phyloP scores from a whole-genome alignment of 2,797 vertebrate genomes.

The Cyprinella venusta region DNA sequence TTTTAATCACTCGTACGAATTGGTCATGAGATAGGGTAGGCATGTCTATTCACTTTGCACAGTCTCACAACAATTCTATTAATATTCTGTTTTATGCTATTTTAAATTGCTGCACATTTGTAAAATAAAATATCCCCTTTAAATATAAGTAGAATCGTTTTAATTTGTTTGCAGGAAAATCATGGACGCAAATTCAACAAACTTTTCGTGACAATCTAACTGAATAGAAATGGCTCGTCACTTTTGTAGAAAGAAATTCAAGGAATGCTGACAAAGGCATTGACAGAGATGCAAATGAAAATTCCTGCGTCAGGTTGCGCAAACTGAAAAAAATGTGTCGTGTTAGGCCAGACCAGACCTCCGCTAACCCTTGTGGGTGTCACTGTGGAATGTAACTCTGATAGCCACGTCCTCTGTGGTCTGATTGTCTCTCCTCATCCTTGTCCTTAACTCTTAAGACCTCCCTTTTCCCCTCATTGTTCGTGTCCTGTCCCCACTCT shows the following conservation, averaged over 20 bases:
- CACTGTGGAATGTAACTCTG: slow-evolving; percentile 48
- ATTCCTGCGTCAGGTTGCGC: slow-evolving; percentile 33
- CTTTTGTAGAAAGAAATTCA: slow-evolving; percentile 2
- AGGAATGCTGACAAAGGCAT: slow-evolving; percentile 8
- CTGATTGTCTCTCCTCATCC: slow-evolving; percentile 64
- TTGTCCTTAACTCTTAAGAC: slow-evolving; percentile 58
- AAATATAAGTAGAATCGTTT: not conserved
- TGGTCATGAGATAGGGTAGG: too few relatives aligned
- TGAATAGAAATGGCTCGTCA: slow-evolving; percentile 5
- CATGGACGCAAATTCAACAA: not conserved
- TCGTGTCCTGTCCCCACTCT: slow-evolving; percentile 62
- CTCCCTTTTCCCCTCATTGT: slow-evolving; percentile 64
- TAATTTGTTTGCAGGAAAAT: not conserved
- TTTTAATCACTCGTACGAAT: too few relatives aligned
- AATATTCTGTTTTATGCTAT: not conserved
- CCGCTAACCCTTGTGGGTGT: slow-evolving; percentile 18
- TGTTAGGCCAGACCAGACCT: slow-evolving; percentile 2
- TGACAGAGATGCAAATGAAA: slow-evolving; percentile 21
- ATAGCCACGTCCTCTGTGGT: slow-evolving; percentile 67
- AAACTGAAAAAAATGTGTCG: not conserved
- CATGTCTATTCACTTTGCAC: slow-evolving; percentile 48
- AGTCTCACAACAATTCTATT: not conserved
- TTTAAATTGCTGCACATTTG: not conserved
- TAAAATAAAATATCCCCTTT: not conserved
- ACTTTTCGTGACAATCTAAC: not conserved